Evolutionary conservation across 2,113 vertebrate genomes (phyloP), one percentile per base, ranked within the genome.

Genomic region (Paramormyrops kingsleyae): DNA sequence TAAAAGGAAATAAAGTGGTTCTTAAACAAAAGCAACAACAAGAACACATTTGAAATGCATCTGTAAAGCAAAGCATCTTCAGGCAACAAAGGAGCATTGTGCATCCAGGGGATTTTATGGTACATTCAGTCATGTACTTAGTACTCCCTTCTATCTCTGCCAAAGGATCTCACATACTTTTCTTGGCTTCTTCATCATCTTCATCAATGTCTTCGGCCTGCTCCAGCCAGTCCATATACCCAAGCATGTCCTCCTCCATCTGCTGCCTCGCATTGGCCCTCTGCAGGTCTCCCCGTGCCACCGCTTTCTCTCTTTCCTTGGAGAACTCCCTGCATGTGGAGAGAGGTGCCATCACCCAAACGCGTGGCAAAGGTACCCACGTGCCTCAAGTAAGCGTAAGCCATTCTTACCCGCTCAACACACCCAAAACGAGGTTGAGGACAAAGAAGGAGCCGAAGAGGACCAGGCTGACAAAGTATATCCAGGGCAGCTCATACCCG

Each of bases 401-500:
- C 35, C 74, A 42, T 42, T 42, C 96, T 96, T 46, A 99, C 98
- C 97, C 97, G 53, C 98, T 99, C 90, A 98, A 95, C 91, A 98
- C 98, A 62, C 98, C 97, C 96, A 98, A 94, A 31, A 99, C 98
- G 89, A 98, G 95, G 94, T 98, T 98, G 89, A 99, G 96, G 80
- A 98, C 97, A n/a, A 98, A 98, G 95, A 98, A 98, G 3, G 98
- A 98, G 6, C 98, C 98, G 10, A 98, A 99, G 90, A 98, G 97
- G 92, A 98, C 97, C 5, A 98, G 94, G 92, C 97, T 98, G 93
- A 98, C 98, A 0, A 98, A 98, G 89, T 98, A 98, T 52, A 99
- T 93, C 98, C 97, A 98, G 19, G 97, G 98, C 87, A 98, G 95
- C 93, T 98, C 97, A 1, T 97, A 96, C 0, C 98, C 98, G 90